Base-by-base conservation (phyloP, 2,797 vertebrate genomes). In the Tenualosa thibaudeaui region DNA sequence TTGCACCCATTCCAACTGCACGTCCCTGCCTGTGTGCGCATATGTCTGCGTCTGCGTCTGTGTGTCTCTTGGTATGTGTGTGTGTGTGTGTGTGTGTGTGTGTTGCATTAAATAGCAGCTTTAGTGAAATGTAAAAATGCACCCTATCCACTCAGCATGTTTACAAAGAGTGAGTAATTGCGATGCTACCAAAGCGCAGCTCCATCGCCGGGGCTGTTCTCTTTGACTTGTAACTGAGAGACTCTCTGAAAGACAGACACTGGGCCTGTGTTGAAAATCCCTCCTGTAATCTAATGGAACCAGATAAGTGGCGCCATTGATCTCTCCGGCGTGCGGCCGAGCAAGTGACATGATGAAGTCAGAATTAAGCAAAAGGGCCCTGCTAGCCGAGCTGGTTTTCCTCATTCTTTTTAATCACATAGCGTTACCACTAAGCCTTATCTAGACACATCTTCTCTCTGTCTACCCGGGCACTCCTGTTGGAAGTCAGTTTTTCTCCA, bases 281-380 rank as follows among this genome's bases (percentile, higher is more conserved):
- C 49, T 7, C 62, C 58, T 87, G 83, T 88, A 82, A 86, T 87
- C 71, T 85, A 22, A 49, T 85, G 81, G 26, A 83, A 84, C 81
- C n/a, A 71, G 68, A 82, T 84, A 86, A 85, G 84, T 46, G 54
- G 19, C 15, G 19, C 31, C 81, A 84, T 84, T 83, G 82, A 84
- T 88, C 82, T 85, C 17, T 22, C 46, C 26, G 81, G 84, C 84
- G 82, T 84, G 58, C 81, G 71, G 12, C n/a, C 5, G 40, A 40
- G 2, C 26, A 78, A 78, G 71, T 78, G 22, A 19, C 53, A 81
- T 85, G 81, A 75, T 82, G 82, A 85, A 84, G 40, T 56, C 71
- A 46, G 71, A 78, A 78, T 78, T 78, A 78, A 78, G 40, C 40
- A 46, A 78, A 78, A 19, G 37, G 71, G 1, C 5, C 8, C 19